Evolutionary conservation across 2,888 invertebrate species (phyloP).

Genomic region (Lordiphosa andalusiaca): DNA sequence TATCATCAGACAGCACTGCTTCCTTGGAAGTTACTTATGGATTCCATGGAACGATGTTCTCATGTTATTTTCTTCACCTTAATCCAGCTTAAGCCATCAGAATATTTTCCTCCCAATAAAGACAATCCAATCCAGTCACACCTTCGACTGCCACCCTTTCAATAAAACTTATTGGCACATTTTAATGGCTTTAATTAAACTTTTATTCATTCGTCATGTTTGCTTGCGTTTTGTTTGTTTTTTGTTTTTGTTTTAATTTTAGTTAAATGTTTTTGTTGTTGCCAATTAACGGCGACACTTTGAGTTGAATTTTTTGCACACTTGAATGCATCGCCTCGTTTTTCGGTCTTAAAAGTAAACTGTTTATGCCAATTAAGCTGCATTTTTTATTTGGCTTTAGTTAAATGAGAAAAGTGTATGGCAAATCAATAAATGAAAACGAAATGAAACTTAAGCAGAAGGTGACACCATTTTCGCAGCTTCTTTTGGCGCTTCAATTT

Average conservation of each 20-base stretch:
- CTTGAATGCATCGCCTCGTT: slow-evolving; percentile 10
- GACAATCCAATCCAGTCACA: too few species aligned
- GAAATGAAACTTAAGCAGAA: slow-evolving; percentile 16
- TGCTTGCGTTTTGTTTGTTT: slow-evolving; percentile 29
- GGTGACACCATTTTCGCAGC: slow-evolving; percentile 38
- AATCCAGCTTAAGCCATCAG: too few species aligned
- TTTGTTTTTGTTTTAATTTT: slow-evolving; percentile 23
- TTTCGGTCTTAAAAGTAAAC: slow-evolving; percentile 33
- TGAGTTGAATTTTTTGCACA: slow-evolving; percentile 31
- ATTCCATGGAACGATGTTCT: too few species aligned
- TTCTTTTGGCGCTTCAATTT: slow-evolving; percentile 45
- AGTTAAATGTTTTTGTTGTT: slow-evolving; percentile 20
- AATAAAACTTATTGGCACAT: slow-evolving; percentile 26
- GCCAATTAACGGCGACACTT: slow-evolving; percentile 41
- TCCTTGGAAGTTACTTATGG: too few species aligned
- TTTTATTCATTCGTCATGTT: slow-evolving; percentile 72
- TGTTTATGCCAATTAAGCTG: slow-evolving; percentile 40
- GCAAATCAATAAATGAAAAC: background rate
- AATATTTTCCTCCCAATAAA: too few species aligned
- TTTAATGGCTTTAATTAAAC: slow-evolving; percentile 71
- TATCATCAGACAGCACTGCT: too few species aligned
- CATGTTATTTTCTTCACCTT: too few species aligned
- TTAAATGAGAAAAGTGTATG: slow-evolving; percentile 8
- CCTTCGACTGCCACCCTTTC: too few species aligned
- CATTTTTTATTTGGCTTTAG: slow-evolving; percentile 53